Evolutionary conservation across 2,797 vertebrate species (phyloP).

Genomic region (Chelonia mydas): DNA sequence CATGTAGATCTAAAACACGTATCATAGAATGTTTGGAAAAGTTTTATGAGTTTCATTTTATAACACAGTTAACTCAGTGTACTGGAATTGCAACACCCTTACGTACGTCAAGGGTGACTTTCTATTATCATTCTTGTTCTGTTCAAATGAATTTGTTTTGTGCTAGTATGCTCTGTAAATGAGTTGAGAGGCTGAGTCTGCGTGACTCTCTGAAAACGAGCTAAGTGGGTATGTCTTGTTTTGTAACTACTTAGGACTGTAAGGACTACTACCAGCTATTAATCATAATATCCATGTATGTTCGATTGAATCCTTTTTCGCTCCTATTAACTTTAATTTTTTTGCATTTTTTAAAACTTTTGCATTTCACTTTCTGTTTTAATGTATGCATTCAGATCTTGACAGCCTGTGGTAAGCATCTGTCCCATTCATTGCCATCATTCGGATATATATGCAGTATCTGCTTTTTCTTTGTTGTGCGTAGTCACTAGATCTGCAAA

Average conservation of each 20-base stretch:
- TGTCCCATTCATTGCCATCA: slow-evolving; percentile 77
- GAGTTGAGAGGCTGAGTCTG: background rate
- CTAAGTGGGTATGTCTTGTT: slow-evolving; percentile 45
- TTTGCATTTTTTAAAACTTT: slow-evolving; percentile 72
- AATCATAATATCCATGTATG: slow-evolving; percentile 65
- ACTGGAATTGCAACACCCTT: background rate
- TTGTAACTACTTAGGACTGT: slow-evolving; percentile 38
- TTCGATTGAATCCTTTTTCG: slow-evolving; percentile 67
- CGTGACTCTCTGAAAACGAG: slow-evolving; percentile 1
- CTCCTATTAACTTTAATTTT: slow-evolving; percentile 73
- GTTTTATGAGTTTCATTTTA: background rate
- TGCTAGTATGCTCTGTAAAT: background rate
- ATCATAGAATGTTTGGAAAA: background rate
- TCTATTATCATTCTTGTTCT: background rate
- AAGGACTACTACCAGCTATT: slow-evolving; percentile 69
- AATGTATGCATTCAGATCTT: slow-evolving; percentile 82
- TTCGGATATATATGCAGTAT: slow-evolving; percentile 69
- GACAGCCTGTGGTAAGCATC: slow-evolving; percentile 83
- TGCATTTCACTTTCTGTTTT: slow-evolving; percentile 84
- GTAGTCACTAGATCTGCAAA: slow-evolving; percentile 43
- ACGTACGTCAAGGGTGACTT: background rate
- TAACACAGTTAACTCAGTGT: background rate
- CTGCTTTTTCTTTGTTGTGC: slow-evolving; percentile 74
- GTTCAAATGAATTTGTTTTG: background rate
- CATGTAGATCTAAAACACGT: background rate